These are phyloP conservation scores for Agonopterix alstromeriana DNA, from an alignment of 2,888 invertebrate genomes.

Conservation along the genomic window DNA sequence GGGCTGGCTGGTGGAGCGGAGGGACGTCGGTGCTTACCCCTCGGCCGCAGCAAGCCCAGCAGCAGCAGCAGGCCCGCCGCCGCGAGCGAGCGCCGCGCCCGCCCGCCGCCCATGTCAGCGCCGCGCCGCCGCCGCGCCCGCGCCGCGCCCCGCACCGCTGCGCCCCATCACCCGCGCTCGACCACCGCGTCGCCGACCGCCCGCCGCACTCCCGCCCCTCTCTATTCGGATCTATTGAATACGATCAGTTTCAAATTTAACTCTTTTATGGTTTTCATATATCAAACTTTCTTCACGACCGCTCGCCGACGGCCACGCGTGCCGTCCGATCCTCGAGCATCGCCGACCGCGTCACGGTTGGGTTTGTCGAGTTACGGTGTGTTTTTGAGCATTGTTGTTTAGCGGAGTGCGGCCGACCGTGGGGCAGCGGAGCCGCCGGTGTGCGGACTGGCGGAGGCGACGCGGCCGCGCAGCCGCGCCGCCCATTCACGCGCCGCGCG, in stretches of 20 bases:
- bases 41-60: conserved; percentile 71
- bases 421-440: conserved; percentile 77
- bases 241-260: conserved; percentile 56
- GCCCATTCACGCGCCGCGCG: conserved; percentile 8
- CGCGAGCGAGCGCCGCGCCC: conserved; percentile 75
- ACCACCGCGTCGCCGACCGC: conserved; percentile 28
- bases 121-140: conserved; percentile 64
- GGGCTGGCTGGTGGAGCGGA: background rate
- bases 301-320: conserved; percentile 65
- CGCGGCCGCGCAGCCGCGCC: conserved; percentile 32
- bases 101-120: conserved; percentile 69
- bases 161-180: conserved; percentile 26
- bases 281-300: conserved; percentile 59
- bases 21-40: conserved; percentile 39
- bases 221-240: conserved; percentile 59
- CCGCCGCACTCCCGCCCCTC: conserved; percentile 54
- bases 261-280: conserved; percentile 65
- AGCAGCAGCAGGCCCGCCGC: conserved; percentile 73
- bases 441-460: conserved; percentile 67
- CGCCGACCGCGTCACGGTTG: conserved; percentile 56
- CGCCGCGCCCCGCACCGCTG: conserved; percentile 42
- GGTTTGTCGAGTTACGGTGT: conserved; percentile 60
- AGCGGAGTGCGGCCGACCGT: conserved; percentile 75
- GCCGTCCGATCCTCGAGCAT: conserved; percentile 66
- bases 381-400: conserved; percentile 73